These are phyloP conservation scores for Alligator sinensis DNA, from an alignment of 2,113 vertebrate species.

Conservation along the genomic window DNA sequence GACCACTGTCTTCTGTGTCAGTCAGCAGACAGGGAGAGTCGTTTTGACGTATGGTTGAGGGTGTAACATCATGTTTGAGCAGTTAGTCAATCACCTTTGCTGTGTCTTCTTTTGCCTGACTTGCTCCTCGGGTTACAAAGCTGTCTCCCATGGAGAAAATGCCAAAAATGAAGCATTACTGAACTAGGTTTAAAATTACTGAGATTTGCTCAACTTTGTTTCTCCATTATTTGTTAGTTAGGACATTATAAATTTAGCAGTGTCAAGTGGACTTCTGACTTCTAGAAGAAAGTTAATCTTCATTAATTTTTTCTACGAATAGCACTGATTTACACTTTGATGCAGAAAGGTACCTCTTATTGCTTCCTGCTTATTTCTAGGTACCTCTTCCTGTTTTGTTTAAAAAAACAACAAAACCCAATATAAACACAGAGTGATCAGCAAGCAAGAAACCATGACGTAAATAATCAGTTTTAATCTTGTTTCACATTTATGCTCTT, in stretches of 20 bases:
- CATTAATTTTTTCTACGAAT: background rate
- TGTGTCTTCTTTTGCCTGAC: background rate
- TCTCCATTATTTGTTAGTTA: background rate
- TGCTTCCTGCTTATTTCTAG: background rate
- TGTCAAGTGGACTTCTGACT: background rate
- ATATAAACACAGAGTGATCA: too few species aligned
- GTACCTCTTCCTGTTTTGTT: background rate
- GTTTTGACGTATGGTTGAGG: background rate
- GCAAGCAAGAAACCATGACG: too few species aligned
- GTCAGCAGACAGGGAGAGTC: background rate
- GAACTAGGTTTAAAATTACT: background rate
- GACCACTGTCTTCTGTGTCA: background rate
- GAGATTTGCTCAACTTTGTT: background rate
- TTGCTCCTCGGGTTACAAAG: background rate
- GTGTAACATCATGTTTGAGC: fast-evolving
- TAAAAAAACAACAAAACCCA: too few species aligned
- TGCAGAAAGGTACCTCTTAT: background rate
- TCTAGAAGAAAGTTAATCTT: background rate
- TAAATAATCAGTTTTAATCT: too few species aligned
- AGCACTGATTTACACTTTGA: background rate
- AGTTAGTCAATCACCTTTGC: background rate
- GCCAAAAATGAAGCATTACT: background rate
- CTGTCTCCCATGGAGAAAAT: background rate
- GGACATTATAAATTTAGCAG: background rate
- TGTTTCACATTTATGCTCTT: too few species aligned